These are phyloP conservation scores for Allygus modestus DNA, from an alignment of 2,888 invertebrate species.

Conservation along the genomic window DNA sequence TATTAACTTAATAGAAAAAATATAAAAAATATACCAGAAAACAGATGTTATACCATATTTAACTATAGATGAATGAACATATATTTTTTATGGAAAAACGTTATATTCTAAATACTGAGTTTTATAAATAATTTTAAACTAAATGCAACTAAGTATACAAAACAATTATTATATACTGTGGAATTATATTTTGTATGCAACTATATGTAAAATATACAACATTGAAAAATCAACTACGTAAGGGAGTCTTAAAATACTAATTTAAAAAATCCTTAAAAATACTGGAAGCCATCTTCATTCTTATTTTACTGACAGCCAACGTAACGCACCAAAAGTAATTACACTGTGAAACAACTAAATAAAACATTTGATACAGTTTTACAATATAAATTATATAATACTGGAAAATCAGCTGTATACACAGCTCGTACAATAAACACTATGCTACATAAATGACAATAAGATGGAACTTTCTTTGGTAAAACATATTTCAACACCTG, in stretches of 20 bases:
- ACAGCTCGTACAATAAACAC: conserved; percentile 27
- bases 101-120: too few species aligned
- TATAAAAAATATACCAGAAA: not conserved
- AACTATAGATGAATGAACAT: too few species aligned
- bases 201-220: too few species aligned
- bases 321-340: not conserved
- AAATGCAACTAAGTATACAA: too few species aligned
- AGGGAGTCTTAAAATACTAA: not conserved
- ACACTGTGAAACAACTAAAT: not conserved
- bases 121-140: too few species aligned
- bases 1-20: not conserved
- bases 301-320: not conserved
- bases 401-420: conserved; percentile 32
- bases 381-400: conserved; percentile 50
- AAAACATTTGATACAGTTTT: not conserved
- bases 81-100: too few species aligned
- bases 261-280: not conserved
- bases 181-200: too few species aligned
- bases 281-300: conserved; percentile 5
- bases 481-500: not conserved
- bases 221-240: too few species aligned
- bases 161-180: too few species aligned
- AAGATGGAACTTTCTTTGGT: conserved; percentile 38
- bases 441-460: not conserved
- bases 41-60: too few species aligned